These are phyloP conservation scores for Xyliphius kryptos DNA, from an alignment of 2,113 vertebrate species.

Conservation along the genomic window DNA sequence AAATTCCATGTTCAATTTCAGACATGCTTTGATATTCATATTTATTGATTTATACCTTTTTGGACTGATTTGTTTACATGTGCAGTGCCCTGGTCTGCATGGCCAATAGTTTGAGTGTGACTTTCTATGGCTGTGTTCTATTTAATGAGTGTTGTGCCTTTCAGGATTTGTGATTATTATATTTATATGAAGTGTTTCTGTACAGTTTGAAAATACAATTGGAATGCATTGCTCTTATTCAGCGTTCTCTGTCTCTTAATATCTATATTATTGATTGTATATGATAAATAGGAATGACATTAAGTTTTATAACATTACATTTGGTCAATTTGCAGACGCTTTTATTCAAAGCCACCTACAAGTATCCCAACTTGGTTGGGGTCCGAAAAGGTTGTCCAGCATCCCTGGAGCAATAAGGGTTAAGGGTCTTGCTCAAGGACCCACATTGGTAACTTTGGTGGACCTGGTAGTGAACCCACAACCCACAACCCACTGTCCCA, in stretches of 20 bases:
- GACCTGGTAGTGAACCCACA: no score
- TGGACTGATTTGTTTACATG: conserved; percentile 31
- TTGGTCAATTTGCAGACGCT: no score
- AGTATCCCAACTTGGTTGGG: no score
- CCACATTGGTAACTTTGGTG: no score
- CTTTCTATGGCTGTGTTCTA: conserved; percentile 49
- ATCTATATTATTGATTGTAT: not conserved
- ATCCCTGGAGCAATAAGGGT: no score
- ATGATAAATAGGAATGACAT: not conserved
- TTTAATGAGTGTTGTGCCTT: conserved; percentile 50
- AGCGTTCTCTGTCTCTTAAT: conserved; percentile 1
- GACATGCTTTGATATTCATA: conserved; percentile 42
- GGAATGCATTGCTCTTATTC: conserved; percentile 50
- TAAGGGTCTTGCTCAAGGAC: no score
- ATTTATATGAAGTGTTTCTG: conserved; percentile 61
- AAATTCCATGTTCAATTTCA: conserved; percentile 30
- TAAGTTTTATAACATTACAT: no score
- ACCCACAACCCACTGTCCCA: no score
- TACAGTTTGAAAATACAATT: conserved; percentile 57
- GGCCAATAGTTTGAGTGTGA: conserved; percentile 51
- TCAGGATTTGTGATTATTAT: conserved; percentile 46
- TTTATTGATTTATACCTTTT: conserved; percentile 22
- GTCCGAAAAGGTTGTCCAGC: no score
- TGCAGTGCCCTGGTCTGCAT: conserved; percentile 47
- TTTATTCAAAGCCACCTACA: no score